Base-by-base conservation (phyloP, 2,113 vertebrate species). In the Fregetta grallaria region DNA sequence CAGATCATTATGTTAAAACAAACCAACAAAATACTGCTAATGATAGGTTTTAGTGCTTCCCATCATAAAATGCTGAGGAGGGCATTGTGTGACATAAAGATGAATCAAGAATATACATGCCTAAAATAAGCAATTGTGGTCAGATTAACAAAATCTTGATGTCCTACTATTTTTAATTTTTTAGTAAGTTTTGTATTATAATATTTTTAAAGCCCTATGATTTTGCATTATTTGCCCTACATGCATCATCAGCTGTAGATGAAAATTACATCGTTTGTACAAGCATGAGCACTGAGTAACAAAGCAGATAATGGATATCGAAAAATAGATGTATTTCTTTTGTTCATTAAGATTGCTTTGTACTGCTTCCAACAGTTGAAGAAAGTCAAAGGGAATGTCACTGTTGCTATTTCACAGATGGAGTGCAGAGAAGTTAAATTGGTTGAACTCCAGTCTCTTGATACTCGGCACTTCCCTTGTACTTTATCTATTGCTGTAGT, bases 1-100 rank as follows among this genome's bases (percentile, higher is more conserved):
- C 42, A 23, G 70, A 80, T 79, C 71, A 76, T 90, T 95, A 55
- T 73, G 49, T 88, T 91, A 10, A 93, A 94, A 76, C 55, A 92
- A 95, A 84, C 70, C 80, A 87, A 58, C 30, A 87, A 89, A 95
- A 92, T 87, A 22, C 88, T 89, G 92, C 76, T 95, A 88, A 97
- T 91, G 77, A 91, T 45, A 32, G 91, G 42, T 29, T 86, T 90
- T 74, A 72, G 67, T 74, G 61, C 86, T 93, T 95, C 47, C 83
- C 80, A 55, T 62, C 61, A 36, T 17, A 16, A 86, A 91, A 23
- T 65, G 87, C 91, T 94, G 80, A 73, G 80, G 66, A 89, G 40
- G 32, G 17, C 71, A 62, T 61, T 89, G 83, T 40, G 61, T 65
- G 77, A 53, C 77, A 94, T 38, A 32, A 74, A 74, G 86, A 91